Conservation (phyloP, 2,888 invertebrate species). For the Drosophila fungiperda region DNA sequence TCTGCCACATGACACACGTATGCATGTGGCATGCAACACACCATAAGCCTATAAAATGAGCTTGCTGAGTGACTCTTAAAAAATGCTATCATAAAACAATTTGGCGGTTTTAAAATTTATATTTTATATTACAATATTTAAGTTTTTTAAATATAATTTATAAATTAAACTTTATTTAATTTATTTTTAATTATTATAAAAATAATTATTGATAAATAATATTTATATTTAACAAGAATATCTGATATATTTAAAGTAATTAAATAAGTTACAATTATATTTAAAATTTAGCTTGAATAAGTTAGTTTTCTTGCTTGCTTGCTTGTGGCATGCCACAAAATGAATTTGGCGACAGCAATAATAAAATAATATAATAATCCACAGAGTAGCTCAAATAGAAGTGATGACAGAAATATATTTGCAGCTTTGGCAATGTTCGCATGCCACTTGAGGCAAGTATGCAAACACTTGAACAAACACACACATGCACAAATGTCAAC, state of each 20-base stretch:
- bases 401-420: conserved; percentile 2
- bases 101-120: not conserved
- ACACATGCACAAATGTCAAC: conserved; percentile 28
- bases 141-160: not conserved
- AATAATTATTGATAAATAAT: not conserved
- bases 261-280: not conserved
- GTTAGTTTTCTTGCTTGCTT: not conserved
- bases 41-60: conserved; percentile 32
- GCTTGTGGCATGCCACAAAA: not conserved
- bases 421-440: conserved; percentile 32
- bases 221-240: too few relatives aligned
- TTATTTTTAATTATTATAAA: not conserved
- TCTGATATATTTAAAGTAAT: not conserved
- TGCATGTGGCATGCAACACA: conserved; percentile 37
- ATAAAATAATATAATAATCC: conserved; percentile 27
- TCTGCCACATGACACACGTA: conserved; percentile 1
- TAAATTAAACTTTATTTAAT: not conserved
- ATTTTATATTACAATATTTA: not conserved
- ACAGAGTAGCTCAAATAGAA: conserved; percentile 37
- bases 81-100: not conserved
- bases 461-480: conserved; percentile 33
- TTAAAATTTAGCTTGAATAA: not conserved
- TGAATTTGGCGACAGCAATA: not conserved
- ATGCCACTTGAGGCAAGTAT: conserved; percentile 43
- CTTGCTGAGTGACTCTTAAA: conserved; percentile 23